Base-by-base conservation (phyloP, 2,797 vertebrate species). In the Leptoclinus maculatus region DNA sequence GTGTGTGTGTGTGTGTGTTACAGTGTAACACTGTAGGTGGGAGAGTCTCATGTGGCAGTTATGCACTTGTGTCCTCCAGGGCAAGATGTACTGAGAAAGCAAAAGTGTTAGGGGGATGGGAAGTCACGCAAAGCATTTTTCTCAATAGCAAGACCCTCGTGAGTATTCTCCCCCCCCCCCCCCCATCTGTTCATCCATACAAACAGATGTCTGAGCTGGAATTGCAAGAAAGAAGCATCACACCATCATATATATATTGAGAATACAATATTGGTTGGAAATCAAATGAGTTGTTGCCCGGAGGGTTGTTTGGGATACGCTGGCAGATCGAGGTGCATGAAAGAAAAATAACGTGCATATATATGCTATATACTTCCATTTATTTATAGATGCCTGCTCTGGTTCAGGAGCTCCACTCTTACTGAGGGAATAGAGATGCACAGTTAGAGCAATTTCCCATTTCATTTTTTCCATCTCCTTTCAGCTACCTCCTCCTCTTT, bases 151-250 rank as follows among this genome's bases (percentile, higher is more conserved):
- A 59, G 77, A 84, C 74, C 81, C 89, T 86, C 85, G 74, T 45
- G 85, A 86, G 82, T 69, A 87, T 78, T 71, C 66, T 47, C 21
- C 19, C 57, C 56, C 71, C 13, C 56, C 71, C 13, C 68, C 73
- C 57, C 72, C 80, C 87, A 87, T 91, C 85, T 90, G 91, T 83
- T 92, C 84, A 77, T 87, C 88, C 83, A 63, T 63, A 87, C 84
- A 89, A 89, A 90, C 91, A 90, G 91, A 93, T 92, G 93, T 90
- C 91, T 83, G 76, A 64, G 73, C 77, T 73, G 51, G 74, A 83
- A 84, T 10, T 60, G 78, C 76, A 83, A 60, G 78, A 85, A 84
- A 85, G 67, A 89, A 74, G 66, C 82, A 85, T 85, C 51, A 23
- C 59, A 78, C 76, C 83, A 59, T 83, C 54, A 80, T 87, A 85